Base-by-base conservation (phyloP, 1,140 invertebrate genomes). In the Drosophila subpulchrella region DNA sequence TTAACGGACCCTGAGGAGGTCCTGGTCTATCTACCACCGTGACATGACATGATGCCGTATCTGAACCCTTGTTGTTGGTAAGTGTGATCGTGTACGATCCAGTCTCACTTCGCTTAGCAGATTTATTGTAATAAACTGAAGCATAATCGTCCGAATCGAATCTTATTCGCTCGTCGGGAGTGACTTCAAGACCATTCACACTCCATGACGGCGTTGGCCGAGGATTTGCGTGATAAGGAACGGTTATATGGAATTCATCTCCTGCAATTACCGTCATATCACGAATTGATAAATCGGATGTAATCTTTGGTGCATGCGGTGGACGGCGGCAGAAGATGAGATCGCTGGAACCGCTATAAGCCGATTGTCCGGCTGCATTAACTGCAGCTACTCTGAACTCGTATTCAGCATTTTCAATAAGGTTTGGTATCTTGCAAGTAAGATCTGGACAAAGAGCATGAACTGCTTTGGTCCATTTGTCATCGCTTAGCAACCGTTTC, bases 371-470 rank as follows among this genome's bases (percentile, higher is more conserved):
- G 32, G 98, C 98, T 39, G 97, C 97, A 93, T 99, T 99, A n/a
- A 98, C 93, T 27, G 98, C 98, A 6, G 97, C 96, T 0, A 99
- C 98, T 60, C 98, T 94, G 94, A 99, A 99, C 92, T 99, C 98
- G 89, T 99, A 99, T 90, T 98, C 97, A 58, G 98, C 97, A 91
- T 99, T 98, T 92, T 99, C 97, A 65, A 97, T 97, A 13, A 99
- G 93, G 70, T 97, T 97, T 48, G 95, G 96, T 12, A 98, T 97
- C 80, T 95, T 97, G 86, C 96, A 95, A 4, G 95, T 96, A 3
- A 96, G 94, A 79, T 98, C 97, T 58, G 96, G 95, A 76, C 98
- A 95, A 78, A 96, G 93, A 20, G 96, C 95, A 86, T 97, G 97
- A 11, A 95, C 95, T 15, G 97, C 97, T 92, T 97, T 98, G 3